Evolutionary conservation across 2,888 invertebrate genomes (phyloP).

Genomic region (Hylaea fasciaria): DNA sequence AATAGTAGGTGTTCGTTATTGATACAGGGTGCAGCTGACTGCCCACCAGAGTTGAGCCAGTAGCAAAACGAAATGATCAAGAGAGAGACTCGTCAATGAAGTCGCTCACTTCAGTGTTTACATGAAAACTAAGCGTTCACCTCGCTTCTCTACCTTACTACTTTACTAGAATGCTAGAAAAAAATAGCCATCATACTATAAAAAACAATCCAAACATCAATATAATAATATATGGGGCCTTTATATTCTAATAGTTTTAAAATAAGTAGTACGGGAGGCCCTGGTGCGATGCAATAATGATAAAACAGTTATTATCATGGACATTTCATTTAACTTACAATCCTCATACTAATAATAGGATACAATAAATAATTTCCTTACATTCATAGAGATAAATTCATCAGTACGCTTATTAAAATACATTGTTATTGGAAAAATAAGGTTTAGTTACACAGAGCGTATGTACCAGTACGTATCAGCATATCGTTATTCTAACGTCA

Average conservation of each 20-base stretch:
- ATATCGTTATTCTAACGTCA: conserved; percentile 2
- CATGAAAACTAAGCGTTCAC: too few relatives aligned
- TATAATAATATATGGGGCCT: conserved; percentile 7
- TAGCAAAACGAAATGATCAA: too few relatives aligned
- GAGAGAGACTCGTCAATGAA: too few relatives aligned
- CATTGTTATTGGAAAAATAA: neutral
- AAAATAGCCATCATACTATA: conserved; percentile 23
- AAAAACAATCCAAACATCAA: conserved; percentile 28
- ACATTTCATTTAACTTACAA: conserved; percentile 27
- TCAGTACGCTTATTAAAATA: conserved; percentile 23
- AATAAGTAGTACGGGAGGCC: conserved; percentile 19
- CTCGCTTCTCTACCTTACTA: too few relatives aligned
- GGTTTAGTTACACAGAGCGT: conserved; percentile 9
- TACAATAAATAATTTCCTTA: conserved; percentile 52
- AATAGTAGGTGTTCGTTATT: too few relatives aligned
- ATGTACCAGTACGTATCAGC: too few relatives aligned
- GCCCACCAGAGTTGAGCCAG: too few relatives aligned
- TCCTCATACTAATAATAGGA: conserved; percentile 42
- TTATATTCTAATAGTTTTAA: conserved; percentile 5
- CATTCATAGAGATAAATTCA: conserved; percentile 36
- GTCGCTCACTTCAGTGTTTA: too few relatives aligned
- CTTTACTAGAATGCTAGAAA: neutral
- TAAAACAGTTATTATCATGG: conserved; percentile 20
- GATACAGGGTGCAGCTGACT: too few relatives aligned
- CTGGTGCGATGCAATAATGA: conserved; percentile 28